Base-by-base conservation (phyloP, 1,140 invertebrate species). In the Drosophila eugracilis region DNA sequence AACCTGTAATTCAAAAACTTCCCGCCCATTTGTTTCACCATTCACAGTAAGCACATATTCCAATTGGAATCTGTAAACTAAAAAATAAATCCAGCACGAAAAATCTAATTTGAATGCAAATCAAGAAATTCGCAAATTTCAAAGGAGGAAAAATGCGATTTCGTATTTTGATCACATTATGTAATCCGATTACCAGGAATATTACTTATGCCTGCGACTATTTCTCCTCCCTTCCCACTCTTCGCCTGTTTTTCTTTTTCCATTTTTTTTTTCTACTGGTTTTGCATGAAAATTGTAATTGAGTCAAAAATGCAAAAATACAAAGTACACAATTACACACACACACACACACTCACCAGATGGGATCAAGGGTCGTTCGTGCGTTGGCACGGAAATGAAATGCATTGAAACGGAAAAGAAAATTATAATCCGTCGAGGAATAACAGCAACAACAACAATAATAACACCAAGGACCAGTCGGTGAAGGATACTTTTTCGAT, bases 361-460 rank as follows among this genome's bases (percentile, higher is more conserved):
- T 49, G 39, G 62, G 54, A 69, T 58, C 47, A 74, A 49, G 58
- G 50, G 44, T 74, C 24, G 42, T 37, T 71, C 63, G 73, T 86
- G 81, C 65, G 78, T 81, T 63, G 59, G 62, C 59, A 88, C 52
- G 77, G 77, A 86, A 86, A 86, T 88, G 77, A 88, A 83, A 86
- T 88, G 83, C 81, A 86, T 81, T 86, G 83, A 88, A 86, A 88
- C 78, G 83, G 78, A 86, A 86, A 88, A 81, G 81, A 88, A 73
- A 86, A 86, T 86, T 83, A 86, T 86, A 86, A 86, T 79, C 76
- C 62, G 26, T 54, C 54, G 63, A 67, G 72, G 28, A 60, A 30
- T 28, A 49, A 42, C 44, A 48, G 30, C 4, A 28, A 24, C 36
- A 59, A 52, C 59, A 15, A 24, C 42, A 28, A 24, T 26, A 59